Conservation (phyloP, 64 coral and sea anemone genomes). For the Catalaphyllia jardinei region DNA sequence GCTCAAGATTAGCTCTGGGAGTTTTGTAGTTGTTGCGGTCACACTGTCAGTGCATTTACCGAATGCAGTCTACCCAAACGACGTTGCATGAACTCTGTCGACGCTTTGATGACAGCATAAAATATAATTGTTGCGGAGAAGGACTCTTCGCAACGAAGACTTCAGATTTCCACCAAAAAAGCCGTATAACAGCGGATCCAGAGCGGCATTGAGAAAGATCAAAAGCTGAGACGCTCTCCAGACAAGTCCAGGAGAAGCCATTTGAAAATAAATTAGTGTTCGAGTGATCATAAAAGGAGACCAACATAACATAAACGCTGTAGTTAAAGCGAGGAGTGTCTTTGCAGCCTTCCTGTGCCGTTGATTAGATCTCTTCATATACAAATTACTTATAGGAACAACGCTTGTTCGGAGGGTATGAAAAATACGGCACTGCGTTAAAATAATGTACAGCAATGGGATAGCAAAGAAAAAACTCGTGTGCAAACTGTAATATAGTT, state of each 20-base stretch:
- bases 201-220: neutral
- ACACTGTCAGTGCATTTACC: too few relatives aligned
- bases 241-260: neutral
- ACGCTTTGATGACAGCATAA: too few relatives aligned
- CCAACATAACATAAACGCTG: neutral
- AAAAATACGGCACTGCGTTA: neutral
- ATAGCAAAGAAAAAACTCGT: neutral
- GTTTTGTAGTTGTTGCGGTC: too few relatives aligned
- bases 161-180: neutral
- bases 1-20: too few relatives aligned
- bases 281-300: neutral
- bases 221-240: slow-evolving; percentile 11
- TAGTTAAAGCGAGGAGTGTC: neutral
- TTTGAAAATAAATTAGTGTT: neutral
- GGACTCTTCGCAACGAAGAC: neutral
- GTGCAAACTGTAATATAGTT: neutral
- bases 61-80: too few relatives aligned
- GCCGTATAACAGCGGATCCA: neutral
- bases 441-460: neutral
- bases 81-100: too few relatives aligned
- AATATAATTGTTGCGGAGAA: neutral
- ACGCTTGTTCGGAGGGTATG: neutral
- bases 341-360: neutral
- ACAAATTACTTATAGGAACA: neutral
- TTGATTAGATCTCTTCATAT: neutral